These are phyloP conservation scores for Brachionus asplanchnoidis DNA, from an alignment of 1,140 invertebrate genomes.

Conservation along the genomic window DNA sequence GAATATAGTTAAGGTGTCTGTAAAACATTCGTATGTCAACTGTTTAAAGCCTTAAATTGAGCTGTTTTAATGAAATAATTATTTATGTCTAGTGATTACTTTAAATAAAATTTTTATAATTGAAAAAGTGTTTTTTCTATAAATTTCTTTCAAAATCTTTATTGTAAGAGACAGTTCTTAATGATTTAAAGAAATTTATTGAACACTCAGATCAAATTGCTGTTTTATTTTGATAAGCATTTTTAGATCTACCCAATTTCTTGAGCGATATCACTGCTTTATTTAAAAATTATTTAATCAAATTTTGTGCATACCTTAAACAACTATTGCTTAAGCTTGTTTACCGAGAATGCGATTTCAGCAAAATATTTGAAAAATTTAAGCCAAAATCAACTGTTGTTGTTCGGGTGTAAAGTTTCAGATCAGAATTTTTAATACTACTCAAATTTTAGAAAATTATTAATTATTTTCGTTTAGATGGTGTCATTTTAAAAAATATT, in stretches of 20 bases:
- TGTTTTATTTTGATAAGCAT: neutral
- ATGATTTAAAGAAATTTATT: too few relatives aligned
- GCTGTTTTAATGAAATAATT: too few relatives aligned
- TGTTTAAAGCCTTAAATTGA: too few relatives aligned
- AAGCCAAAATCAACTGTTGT: too few relatives aligned
- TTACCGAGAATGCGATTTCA: neutral
- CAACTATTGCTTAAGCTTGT: neutral
- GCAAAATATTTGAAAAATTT: neutral
- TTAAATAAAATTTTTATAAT: too few relatives aligned
- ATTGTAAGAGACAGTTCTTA: too few relatives aligned
- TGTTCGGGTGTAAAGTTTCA: neutral
- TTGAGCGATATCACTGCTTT: neutral
- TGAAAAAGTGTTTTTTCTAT: too few relatives aligned
- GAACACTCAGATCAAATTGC: neutral
- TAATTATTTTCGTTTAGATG: neutral
- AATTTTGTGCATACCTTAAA: neutral
- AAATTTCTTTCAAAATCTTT: too few relatives aligned
- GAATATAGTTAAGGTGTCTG: too few relatives aligned
- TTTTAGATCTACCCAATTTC: too few relatives aligned
- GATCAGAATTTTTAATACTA: neutral
- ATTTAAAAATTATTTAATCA: neutral
- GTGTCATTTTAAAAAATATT: neutral
- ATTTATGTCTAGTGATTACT: too few relatives aligned
- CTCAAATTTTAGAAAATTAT: neutral
- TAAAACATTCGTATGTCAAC: too few relatives aligned